Conservation (phyloP, 2,797 vertebrate species). For the Valencia hispanica region DNA sequence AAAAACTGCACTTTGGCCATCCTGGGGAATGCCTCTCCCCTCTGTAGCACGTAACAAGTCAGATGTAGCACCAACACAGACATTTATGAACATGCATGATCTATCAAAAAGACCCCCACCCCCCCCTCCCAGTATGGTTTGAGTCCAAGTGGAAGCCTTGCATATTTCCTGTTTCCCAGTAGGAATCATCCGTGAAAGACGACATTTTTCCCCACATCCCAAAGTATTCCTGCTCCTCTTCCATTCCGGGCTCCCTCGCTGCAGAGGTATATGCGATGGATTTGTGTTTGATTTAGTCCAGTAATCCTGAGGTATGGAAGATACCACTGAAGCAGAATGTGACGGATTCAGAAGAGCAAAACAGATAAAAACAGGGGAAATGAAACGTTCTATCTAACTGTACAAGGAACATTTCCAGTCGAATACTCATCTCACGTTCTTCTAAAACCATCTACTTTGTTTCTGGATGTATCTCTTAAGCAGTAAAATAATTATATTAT, state of each 20-base stretch:
- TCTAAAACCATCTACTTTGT: conserved; percentile 94
- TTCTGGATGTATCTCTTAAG: conserved; percentile 93
- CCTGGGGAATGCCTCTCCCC: conserved; percentile 48
- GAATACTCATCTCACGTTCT: conserved; percentile 89
- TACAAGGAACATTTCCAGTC: conserved; percentile 97
- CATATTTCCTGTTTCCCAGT: conserved; percentile 62
- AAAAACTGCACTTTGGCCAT: conserved; percentile 70
- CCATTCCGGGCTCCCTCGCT: conserved; percentile 79
- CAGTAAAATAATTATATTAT: conserved; percentile 99
- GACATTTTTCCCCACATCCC: conserved; percentile 1
- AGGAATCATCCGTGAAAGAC: conserved; percentile 35
- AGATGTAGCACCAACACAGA: conserved; percentile 70
- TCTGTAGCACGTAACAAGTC: conserved; percentile 44
- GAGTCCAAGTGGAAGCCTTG: conserved; percentile 81
- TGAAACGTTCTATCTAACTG: conserved; percentile 82
- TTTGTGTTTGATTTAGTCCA: conserved; percentile 85
- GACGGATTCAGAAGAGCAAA: conserved; percentile 81
- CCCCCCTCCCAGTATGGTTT: conserved; percentile 78
- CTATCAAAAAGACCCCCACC: conserved; percentile 27
- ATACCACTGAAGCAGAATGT: conserved; percentile 90
- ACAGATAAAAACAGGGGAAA: conserved; percentile 76
- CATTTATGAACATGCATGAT: conserved; percentile 54
- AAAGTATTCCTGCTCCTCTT: conserved; percentile 41
- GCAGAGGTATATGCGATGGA: conserved; percentile 87
- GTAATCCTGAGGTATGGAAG: conserved; percentile 97